Evolutionary conservation across 2,888 invertebrate species (phyloP), one percentile per base, ranked within the genome.

Genomic region (Aporophyla nigra): DNA sequence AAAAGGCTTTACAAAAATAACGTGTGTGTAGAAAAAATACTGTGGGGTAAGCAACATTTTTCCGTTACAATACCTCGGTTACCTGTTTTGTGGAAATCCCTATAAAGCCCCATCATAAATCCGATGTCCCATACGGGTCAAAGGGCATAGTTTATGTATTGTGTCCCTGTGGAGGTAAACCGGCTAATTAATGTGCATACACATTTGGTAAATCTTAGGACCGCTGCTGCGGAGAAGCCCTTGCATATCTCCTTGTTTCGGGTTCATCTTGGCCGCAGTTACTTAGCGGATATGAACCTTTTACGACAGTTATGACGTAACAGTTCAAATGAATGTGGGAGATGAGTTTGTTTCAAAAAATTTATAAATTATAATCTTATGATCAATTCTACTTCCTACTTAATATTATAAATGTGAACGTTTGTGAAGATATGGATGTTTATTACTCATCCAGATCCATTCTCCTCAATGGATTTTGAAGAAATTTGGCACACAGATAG

Each of bases 81-180:
- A 81, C 76, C 76, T 79, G 79, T 85, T 76, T 61, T 70, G 70
- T 73, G 49, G 53, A 78, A 85, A 82, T 82, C 87, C 76, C 67
- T 54, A 74, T 77, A 76, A 86, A 86, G 61, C 79, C 77, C 76
- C 69, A 82, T 85, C 82, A 87, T 87, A 85, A 87, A 87, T 87
- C 87, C 71, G 21, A 72, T 72, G 69, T 40, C 76, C 79, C 62
- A 46, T 76, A 62, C 16, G 82, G 85, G 72, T 87, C 85, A 87
- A 86, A 87, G 62, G 75, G 74, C 87, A 78, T 86, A 82, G 82
- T 86, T 85, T 85, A 85, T 86, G 72, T 82, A 86, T 82, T 82
- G 71, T 85, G 69, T 86, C 66, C 72, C 21, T 43, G 27, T 67
- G 51, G 46, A 87, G 79, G 82, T 77, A 74, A 65, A 79, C 87